Percentiles rank a stretch among this genome's conserved stretches.
Conservation (phyloP, 2,113 vertebrate species). For the Galbula dea region DNA sequence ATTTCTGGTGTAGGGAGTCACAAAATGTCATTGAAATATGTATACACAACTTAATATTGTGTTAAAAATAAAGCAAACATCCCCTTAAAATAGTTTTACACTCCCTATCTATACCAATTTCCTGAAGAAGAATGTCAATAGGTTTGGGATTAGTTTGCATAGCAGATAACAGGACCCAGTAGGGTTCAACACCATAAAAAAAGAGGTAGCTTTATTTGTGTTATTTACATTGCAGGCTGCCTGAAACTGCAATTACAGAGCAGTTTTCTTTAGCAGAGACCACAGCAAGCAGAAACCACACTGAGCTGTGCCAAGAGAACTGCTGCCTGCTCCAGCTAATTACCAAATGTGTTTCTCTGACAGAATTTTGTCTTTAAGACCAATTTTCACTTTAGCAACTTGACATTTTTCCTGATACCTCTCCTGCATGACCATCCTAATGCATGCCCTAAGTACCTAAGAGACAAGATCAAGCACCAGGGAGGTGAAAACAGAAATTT, state of each 20-base stretch:
- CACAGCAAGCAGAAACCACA: slow-evolving; percentile 39
- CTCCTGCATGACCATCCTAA: fast-evolving
- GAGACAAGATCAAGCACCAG: fast-evolving
- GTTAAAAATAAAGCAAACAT: not conserved
- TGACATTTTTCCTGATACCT: not conserved
- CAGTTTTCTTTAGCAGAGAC: slow-evolving; percentile 49
- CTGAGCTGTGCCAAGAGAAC: slow-evolving; percentile 8
- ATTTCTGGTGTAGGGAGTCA: not conserved
- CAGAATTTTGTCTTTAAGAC: slow-evolving; percentile 33
- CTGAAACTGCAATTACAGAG: slow-evolving; percentile 21
- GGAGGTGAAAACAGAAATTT: not conserved
- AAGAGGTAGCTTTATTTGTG: not conserved
- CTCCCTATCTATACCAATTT: not conserved
- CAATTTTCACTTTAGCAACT: slow-evolving; percentile 49
- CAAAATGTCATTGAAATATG: not conserved
- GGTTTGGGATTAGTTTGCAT: not conserved
- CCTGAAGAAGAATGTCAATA: not conserved
- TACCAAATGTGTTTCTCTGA: not conserved
- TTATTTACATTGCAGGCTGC: slow-evolving; percentile 24
- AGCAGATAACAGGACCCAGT: not conserved
- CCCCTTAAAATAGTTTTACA: not conserved
- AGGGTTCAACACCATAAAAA: not conserved
- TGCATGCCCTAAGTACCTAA: fast-evolving
- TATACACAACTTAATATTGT: not conserved
- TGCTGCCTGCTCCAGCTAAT: slow-evolving; percentile 26